Evolutionary conservation across 2,888 invertebrate genomes (phyloP), one percentile per base, ranked within the genome.

Genomic region (Meandrusa payeni): DNA sequence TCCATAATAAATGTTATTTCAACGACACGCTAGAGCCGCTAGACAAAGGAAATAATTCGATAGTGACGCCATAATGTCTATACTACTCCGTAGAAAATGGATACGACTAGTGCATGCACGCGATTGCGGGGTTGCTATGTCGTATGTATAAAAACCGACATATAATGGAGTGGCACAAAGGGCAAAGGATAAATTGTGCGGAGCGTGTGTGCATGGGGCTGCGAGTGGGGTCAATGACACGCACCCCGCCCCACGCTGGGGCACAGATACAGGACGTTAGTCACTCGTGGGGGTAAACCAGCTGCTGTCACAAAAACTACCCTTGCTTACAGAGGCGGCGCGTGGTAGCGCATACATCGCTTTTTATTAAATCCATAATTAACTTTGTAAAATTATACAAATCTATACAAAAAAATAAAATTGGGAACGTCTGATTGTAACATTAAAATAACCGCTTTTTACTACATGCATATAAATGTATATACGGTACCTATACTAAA

Each of bases 231-330:
- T 87, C 85, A 83, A 73, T 65, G 86, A 85, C 86, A 78, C 80
- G 71, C 82, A 85, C 85, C 86, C 85, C 79, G 83, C 64, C 68
- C 70, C 70, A 66, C 73, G 74, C 75, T 76, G 71, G 76, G 76
- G 78, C 76, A 75, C 68, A 70, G 70, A 65, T 66, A 79, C 80
- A 85, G 82, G 82, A 86, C 83, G 81, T 85, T 85, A 86, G 65
- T 83, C 85, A 83, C 77, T 74, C 66, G 65, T 74, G 78, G 85
- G 82, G 83, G 75, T 73, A 38, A 43, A 78, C 81, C 86, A 87
- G 86, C 86, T 87, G 86, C 79, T 79, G 69, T 67, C 64, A 69
- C 74, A 81, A 82, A 85, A 83, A 85, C 83, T 77, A 82, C 83
- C 86, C 86, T 72, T 60, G 54, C 58, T 55, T 54, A 58, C 54